These are phyloP conservation scores for Catharus ustulatus DNA, from an alignment of 2,797 vertebrate genomes.

Conservation along the genomic window DNA sequence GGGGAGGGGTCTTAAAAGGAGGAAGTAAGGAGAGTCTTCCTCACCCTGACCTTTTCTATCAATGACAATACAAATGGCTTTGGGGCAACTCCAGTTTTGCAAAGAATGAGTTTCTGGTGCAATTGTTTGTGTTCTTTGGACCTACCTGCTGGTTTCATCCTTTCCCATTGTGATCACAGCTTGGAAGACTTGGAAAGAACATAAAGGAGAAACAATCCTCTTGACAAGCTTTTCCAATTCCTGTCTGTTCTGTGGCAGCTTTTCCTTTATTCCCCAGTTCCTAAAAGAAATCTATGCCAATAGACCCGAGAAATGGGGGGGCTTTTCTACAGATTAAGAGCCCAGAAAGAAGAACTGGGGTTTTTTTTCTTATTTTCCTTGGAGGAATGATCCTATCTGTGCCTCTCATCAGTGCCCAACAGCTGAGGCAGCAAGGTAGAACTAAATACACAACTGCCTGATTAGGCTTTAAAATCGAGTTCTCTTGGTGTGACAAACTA, in stretches of 20 bases:
- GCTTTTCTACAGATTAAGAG: not conserved
- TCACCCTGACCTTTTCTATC: too few species aligned
- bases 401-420: not conserved
- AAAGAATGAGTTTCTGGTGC: too few species aligned
- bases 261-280: not conserved
- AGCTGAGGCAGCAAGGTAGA: not conserved
- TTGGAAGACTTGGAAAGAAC: not conserved
- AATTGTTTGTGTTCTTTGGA: too few species aligned
- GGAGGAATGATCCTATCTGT: not conserved
- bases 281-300: not conserved
- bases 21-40: too few species aligned
- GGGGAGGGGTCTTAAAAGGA: too few species aligned
- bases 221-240: not conserved
- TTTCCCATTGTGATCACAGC: too few species aligned
- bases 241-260: not conserved
- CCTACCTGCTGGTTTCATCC: too few species aligned
- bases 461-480: not conserved
- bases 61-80: too few species aligned
- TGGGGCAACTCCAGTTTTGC: too few species aligned
- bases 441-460: not conserved
- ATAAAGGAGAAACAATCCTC: not conserved
- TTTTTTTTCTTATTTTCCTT: not conserved
- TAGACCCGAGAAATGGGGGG: accelerated
- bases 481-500: not conserved
- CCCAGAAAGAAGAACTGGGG: accelerated